Evolutionary conservation across 2,113 vertebrate genomes (phyloP).

Genomic region (Tragelaphus imberbis): DNA sequence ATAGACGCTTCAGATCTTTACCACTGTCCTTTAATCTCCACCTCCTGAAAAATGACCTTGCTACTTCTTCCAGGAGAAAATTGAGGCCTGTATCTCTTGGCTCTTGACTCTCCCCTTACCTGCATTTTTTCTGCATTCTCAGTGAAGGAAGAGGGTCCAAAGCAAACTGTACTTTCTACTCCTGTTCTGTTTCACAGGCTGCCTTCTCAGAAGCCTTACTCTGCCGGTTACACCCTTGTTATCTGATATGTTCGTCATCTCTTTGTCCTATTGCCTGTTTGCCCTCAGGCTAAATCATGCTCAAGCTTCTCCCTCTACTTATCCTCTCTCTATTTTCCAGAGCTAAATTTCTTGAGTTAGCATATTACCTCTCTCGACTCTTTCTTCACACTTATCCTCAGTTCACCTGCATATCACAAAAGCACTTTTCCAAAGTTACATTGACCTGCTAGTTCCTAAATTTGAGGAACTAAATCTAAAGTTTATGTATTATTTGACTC

Average conservation of each 20-base stretch:
- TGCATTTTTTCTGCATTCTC: background rate
- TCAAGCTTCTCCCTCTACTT: background rate
- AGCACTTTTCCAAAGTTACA: background rate
- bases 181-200: background rate
- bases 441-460: background rate
- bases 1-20: background rate
- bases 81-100: background rate
- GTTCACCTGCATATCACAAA: slow-evolving; percentile 25
- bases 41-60: background rate
- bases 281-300: background rate
- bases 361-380: background rate
- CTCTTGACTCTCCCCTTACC: background rate
- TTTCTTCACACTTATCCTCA: slow-evolving; percentile 11
- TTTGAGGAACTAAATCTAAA: background rate
- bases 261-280: background rate
- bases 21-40: background rate
- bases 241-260: background rate
- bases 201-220: background rate
- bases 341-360: slow-evolving; percentile 14
- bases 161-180: background rate
- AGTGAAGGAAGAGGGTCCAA: background rate
- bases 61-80: background rate
- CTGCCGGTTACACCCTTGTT: background rate
- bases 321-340: background rate
- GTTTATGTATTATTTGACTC: background rate